phyloP scores from a whole-genome alignment of 2,113 vertebrate genomes.

The Phasianus colchicus region DNA sequence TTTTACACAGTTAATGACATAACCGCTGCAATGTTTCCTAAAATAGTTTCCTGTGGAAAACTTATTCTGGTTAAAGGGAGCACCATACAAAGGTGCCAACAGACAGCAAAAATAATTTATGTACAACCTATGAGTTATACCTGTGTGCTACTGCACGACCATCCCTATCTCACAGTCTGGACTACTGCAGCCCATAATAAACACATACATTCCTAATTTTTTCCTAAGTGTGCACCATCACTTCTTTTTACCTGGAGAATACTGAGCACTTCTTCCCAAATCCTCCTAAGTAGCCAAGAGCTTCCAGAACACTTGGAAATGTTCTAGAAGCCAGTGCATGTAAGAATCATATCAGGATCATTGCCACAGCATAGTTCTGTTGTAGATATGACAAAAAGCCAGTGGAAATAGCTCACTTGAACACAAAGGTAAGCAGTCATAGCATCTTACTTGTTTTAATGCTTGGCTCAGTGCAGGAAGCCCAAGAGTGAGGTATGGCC shows the following conservation, averaged over 20 bases:
- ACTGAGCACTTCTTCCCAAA: background rate
- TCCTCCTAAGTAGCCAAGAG: background rate
- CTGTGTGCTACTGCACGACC: background rate
- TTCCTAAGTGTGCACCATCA: background rate
- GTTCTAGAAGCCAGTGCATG: background rate
- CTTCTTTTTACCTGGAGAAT: background rate
- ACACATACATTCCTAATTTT: rapidly evolving
- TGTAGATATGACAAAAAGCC: background rate
- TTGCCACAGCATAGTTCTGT: background rate
- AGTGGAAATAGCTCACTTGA: background rate
- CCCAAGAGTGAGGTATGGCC: too few relatives aligned
- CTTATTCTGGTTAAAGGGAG: background rate
- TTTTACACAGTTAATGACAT: background rate
- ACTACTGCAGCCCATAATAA: background rate
- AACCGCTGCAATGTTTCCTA: background rate
- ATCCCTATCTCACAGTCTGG: background rate
- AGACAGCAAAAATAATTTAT: background rate
- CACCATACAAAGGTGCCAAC: background rate
- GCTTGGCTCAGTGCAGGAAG: background rate
- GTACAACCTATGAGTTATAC: background rate
- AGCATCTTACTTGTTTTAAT: background rate
- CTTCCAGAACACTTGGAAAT: background rate
- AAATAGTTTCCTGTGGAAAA: background rate
- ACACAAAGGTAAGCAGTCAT: background rate
- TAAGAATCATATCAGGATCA: background rate